Evolutionary conservation across 2,797 vertebrate genomes (phyloP).

Genomic region (Dallia pectoralis): DNA sequence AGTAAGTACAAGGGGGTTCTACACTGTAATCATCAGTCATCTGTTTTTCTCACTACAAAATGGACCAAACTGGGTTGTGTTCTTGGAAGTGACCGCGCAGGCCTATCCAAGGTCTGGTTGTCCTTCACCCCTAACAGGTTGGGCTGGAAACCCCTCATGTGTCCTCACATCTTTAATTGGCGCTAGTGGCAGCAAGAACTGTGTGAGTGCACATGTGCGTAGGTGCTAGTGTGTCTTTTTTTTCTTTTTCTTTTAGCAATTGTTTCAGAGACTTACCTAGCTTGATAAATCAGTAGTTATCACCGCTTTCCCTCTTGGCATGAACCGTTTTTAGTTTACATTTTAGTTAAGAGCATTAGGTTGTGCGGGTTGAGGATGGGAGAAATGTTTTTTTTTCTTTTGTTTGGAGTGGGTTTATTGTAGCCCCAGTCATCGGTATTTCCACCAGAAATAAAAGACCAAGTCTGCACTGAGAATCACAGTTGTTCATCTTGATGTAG

Average conservation of each 20-base stretch:
- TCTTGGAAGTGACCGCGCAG: background rate
- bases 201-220: constrained; percentile 33
- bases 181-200: constrained; percentile 29
- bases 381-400: background rate
- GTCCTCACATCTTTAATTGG: background rate
- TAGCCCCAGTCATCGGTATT: constrained; percentile 43
- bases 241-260: constrained; percentile 14
- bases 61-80: constrained; percentile 64
- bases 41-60: constrained; percentile 44
- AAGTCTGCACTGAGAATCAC: constrained; percentile 75
- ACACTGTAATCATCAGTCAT: constrained; percentile 18
- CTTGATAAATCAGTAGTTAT: constrained; percentile 53
- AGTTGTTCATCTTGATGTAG: constrained; percentile 64
- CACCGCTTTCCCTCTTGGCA: constrained; percentile 61
- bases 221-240: too few relatives aligned
- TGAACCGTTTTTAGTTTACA: constrained; percentile 70
- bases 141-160: constrained; percentile 28
- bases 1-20: background rate
- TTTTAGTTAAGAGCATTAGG: constrained; percentile 68
- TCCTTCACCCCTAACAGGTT: constrained; percentile 28
- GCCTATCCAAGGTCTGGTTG: background rate
- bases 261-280: constrained; percentile 51
- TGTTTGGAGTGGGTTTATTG: constrained; percentile 25
- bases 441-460: constrained; percentile 60
- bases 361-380: constrained; percentile 34